Evolutionary conservation across 1,140 invertebrate species (phyloP), one percentile per base, ranked within the genome.

Genomic region (Trachymyrmex cornetzi): DNA sequence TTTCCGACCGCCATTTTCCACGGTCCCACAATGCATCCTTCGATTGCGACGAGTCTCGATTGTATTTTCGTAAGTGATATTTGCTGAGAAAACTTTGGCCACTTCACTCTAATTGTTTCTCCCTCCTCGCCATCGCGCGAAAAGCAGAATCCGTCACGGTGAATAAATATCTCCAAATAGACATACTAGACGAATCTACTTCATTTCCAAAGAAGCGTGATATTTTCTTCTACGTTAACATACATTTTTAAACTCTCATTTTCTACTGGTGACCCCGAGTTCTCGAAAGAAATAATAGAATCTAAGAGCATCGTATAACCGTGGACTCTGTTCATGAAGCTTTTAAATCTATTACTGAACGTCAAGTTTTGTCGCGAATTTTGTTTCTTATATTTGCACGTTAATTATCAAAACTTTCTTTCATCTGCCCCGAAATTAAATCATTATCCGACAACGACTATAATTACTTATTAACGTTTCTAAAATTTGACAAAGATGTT

Each of bases 31-130:
- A 88, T 88, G 87, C 89, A 87, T 89, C 85, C 81, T 91, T 86
- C 82, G 89, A 88, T 91, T 90, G 88, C 90, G 79, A 64, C 64
- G 82, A 53, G 44, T 53, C 38, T 63, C 86, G 77, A 87, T 86
- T 85, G 84, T 90, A 85, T 88, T 91, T 81, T 86, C 66, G 55
- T 81, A 86, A 91, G 85, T 91, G 88, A 85, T 91, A 89, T 91
- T 91, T 91, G 81, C 90, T 88, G 67, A 89, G 88, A 86, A 85
- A 89, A 91, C 88, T 91, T 82, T 64, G 69, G 63, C 86, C 86
- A 90, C 84, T 90, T 87, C 79, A 61, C 66, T 82, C 82, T 91
- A 89, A 89, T 91, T 89, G 86, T 85, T 71, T 74, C 63, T 77
- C 80, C 19, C 64, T 72, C 24, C 19, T 57, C 22, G 22, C 22